A percentile compares a stretch with the other conserved stretches of the same genome.
Evolutionary conservation across 2,888 invertebrate species (phyloP).

Genomic region (Apamea sordens): DNA sequence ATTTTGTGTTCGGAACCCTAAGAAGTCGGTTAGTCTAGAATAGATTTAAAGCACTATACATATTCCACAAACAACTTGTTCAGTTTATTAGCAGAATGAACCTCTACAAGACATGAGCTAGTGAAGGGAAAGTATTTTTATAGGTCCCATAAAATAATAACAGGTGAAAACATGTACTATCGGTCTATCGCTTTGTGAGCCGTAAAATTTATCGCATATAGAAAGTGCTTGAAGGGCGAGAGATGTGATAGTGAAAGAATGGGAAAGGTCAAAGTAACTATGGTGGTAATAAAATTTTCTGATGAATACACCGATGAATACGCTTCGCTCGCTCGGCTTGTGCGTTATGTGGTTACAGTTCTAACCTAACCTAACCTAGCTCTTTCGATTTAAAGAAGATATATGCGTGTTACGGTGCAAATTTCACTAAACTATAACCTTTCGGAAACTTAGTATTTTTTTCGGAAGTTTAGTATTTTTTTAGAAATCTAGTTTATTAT

Average conservation of each 20-base stretch:
- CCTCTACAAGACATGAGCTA: neutral
- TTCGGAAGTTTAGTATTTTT: too few species aligned
- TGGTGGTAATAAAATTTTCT: neutral
- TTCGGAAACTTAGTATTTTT: too few species aligned
- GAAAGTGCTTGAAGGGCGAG: slow-evolving; percentile 14
- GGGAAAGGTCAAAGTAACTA: neutral
- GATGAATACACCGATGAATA: too few species aligned
- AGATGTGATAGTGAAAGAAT: neutral
- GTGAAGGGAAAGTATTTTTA: slow-evolving; percentile 20
- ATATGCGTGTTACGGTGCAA: too few species aligned
- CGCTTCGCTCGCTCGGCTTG: too few species aligned
- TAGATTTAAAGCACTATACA: neutral
- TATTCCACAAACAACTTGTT: neutral
- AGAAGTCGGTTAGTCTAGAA: neutral
- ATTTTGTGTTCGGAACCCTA: neutral
- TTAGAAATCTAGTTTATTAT: too few species aligned
- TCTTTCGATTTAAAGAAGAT: too few species aligned
- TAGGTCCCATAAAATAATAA: slow-evolving; percentile 14
- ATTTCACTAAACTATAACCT: too few species aligned
- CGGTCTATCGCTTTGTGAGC: slow-evolving; percentile 3
- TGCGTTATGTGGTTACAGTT: too few species aligned
- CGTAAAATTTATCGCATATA: slow-evolving; percentile 2
- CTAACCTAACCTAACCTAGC: too few species aligned
- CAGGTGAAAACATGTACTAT: slow-evolving; percentile 14
- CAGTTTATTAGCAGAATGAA: neutral